Percentiles rank a stretch among this genome's conserved stretches.
phyloP scores from a whole-genome alignment of 2,888 invertebrate genomes.

The Drosophila cracens region DNA sequence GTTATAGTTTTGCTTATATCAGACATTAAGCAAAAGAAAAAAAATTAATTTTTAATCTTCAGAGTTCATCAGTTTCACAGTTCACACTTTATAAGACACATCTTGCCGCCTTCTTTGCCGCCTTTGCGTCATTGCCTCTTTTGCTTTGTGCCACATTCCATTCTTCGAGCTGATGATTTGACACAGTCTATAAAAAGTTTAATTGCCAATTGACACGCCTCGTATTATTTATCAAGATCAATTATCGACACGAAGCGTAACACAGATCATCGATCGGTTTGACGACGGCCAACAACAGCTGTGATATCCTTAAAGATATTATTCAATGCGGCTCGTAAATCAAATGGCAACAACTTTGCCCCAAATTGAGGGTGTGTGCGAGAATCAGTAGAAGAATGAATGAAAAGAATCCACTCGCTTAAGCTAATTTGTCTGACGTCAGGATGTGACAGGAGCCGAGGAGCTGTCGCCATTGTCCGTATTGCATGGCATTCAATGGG shows the following conservation, averaged over 20 bases:
- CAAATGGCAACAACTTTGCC: conserved; percentile 14
- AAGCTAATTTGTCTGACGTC: conserved; percentile 73
- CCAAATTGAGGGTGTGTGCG: conserved; percentile 41
- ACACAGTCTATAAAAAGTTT: conserved; percentile 39
- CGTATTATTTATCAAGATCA: conserved; percentile 15
- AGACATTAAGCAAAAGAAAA: background rate
- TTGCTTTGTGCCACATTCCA: background rate
- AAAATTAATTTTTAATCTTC: background rate
- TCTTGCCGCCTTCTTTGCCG: background rate
- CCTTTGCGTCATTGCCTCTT: background rate
- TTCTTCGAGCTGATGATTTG: conserved; percentile 17
- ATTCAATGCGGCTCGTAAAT: conserved; percentile 36
- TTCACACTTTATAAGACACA: background rate
- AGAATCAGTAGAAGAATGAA: background rate
- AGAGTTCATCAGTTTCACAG: background rate
- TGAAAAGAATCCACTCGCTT: conserved; percentile 50
- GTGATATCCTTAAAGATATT: conserved; percentile 24
- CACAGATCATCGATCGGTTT: background rate
- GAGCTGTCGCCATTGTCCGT: conserved; percentile 52
- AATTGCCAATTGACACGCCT: conserved; percentile 30
- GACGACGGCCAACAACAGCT: conserved; percentile 35
- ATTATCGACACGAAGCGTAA: conserved; percentile 26
- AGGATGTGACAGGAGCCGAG: conserved; percentile 33
- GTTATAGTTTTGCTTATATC: background rate
- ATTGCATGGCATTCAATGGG: conserved; percentile 44